These are phyloP conservation scores for Mormyrus hasselquistii DNA, from an alignment of 2,797 vertebrate genomes.

Conservation along the genomic window DNA sequence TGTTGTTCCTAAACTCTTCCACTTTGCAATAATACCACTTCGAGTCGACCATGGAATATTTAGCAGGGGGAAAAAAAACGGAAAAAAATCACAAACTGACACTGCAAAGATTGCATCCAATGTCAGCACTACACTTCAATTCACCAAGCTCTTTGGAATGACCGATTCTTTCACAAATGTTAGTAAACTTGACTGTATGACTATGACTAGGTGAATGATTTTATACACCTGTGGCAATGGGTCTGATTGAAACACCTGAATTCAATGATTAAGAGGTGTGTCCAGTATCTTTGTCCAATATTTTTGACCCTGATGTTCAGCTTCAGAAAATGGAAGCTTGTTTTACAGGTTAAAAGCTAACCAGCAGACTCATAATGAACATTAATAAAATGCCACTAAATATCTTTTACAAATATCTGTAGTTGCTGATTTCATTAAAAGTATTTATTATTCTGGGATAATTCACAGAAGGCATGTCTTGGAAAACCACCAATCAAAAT, in stretches of 20 bases:
- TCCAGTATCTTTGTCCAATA: background rate
- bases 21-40: too few relatives aligned
- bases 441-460: background rate
- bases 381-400: background rate
- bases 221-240: background rate
- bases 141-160: background rate
- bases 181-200: background rate
- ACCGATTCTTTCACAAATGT: background rate
- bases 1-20: too few relatives aligned
- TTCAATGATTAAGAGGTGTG: background rate
- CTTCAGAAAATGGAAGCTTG: background rate
- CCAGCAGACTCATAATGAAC: background rate
- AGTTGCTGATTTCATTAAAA: background rate
- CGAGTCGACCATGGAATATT: too few relatives aligned
- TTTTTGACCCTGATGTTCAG: background rate
- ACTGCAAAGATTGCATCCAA: background rate
- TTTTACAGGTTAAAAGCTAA: background rate
- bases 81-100: background rate
- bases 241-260: background rate
- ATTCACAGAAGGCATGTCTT: conserved; percentile 1
- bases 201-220: background rate
- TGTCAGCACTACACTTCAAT: background rate
- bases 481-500: background rate
- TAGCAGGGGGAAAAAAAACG: too few relatives aligned
- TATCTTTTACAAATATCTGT: background rate